Conservation (phyloP, 2,113 vertebrate genomes). For the Myocastor coypus region DNA sequence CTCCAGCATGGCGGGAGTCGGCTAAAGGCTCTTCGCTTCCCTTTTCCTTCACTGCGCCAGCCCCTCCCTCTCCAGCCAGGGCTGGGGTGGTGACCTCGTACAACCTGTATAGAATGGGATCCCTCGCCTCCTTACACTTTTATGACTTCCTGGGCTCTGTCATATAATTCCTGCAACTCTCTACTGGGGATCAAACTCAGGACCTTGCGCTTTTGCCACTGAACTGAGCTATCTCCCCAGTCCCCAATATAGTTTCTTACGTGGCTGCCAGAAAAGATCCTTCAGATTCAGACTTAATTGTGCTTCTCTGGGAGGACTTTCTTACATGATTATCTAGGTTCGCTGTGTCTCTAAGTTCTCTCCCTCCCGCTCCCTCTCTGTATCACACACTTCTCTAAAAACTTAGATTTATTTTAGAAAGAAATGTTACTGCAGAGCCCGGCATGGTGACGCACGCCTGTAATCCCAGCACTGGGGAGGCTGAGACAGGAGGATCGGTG, state of each 20-base stretch:
- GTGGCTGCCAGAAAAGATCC: background rate
- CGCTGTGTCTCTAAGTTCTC: background rate
- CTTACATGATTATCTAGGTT: background rate
- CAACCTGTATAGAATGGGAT: background rate
- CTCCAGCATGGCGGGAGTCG: background rate
- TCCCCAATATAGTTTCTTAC: background rate
- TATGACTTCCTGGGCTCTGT: background rate
- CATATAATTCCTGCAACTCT: background rate
- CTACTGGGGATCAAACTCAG: too few relatives aligned
- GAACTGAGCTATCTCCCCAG: too few relatives aligned
- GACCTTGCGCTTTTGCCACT: too few relatives aligned
- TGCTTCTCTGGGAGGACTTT: background rate
- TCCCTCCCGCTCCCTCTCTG: background rate
- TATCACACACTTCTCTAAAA: background rate
- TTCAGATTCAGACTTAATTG: background rate
- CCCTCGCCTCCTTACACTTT: background rate
- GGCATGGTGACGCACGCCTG: too few relatives aligned
- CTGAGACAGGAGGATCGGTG: too few relatives aligned
- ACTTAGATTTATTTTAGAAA: conserved; percentile 42
- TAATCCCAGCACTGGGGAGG: too few relatives aligned
- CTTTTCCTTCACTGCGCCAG: background rate
- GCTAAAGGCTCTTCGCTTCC: background rate
- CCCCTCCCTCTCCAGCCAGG: background rate
- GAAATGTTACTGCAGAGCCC: background rate
- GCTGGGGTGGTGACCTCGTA: background rate